Evolutionary conservation across 2,113 vertebrate genomes (phyloP).

Genomic region (Mus pahari): DNA sequence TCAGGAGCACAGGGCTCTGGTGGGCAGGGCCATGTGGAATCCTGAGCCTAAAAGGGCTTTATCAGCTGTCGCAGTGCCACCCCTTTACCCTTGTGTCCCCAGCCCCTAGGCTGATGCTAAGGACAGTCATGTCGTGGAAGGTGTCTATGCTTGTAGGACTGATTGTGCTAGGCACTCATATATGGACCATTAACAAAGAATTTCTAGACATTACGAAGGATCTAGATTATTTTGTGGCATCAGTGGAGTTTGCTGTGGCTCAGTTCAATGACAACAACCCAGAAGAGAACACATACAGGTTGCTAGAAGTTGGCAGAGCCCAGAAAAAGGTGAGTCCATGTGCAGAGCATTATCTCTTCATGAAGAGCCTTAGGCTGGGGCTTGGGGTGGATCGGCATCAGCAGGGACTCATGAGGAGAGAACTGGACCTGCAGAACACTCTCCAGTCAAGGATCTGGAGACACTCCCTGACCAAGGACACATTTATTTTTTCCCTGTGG

Average conservation of each 20-base stretch:
- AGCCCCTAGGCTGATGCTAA: too few species aligned
- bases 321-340: neutral
- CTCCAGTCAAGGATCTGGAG: neutral
- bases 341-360: neutral
- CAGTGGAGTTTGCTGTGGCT: constrained; percentile 62
- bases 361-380: neutral
- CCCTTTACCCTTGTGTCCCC: rapidly evolving
- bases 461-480: neutral
- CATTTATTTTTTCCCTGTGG: neutral
- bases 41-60: neutral
- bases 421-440: neutral
- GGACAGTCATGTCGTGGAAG: constrained; percentile 19
- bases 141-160: constrained; percentile 43
- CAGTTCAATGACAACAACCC: constrained; percentile 27
- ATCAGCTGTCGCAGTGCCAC: rapidly evolving
- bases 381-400: neutral
- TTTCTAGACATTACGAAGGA: constrained; percentile 41
- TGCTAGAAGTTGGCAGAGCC: neutral
- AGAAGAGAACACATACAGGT: neutral
- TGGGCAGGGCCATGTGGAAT: neutral
- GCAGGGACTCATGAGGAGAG: neutral
- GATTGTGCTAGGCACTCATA: neutral
- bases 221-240: neutral
- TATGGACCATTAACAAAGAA: neutral
- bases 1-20: neutral